These are phyloP conservation scores for Syrphus vitripennis DNA, from an alignment of 2,888 invertebrate species.

Conservation along the genomic window DNA sequence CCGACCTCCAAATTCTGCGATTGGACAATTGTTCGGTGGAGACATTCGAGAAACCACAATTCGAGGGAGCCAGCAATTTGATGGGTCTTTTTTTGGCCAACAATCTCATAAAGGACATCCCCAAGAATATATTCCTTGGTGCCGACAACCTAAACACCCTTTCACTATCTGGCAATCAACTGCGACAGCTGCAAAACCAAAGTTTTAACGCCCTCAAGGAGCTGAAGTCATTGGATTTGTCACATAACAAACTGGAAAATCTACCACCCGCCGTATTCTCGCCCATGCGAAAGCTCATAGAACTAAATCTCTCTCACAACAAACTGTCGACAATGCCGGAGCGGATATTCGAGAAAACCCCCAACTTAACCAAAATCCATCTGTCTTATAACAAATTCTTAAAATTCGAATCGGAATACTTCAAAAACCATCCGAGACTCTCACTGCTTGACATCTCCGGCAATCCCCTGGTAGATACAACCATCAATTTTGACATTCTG, in stretches of 20 bases:
- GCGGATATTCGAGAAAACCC: conserved; percentile 77
- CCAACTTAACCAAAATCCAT: conserved; percentile 77
- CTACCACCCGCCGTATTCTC: conserved; percentile 75
- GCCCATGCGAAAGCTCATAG: conserved; percentile 76
- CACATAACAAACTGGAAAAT: conserved; percentile 75
- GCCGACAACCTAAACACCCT: conserved; percentile 78
- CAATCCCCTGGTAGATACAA: conserved; percentile 77
- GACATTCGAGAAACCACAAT: conserved; percentile 78
- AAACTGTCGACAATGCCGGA: conserved; percentile 75
- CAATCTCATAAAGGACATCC: conserved; percentile 77
- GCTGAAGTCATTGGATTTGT: conserved; percentile 76
- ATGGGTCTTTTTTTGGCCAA: conserved; percentile 77
- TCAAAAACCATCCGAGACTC: conserved; percentile 76
- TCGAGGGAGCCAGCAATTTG: conserved; percentile 79
- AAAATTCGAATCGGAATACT: conserved; percentile 77
- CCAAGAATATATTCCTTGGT: conserved; percentile 79
- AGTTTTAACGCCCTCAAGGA: conserved; percentile 79
- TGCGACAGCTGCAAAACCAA: conserved; percentile 76
- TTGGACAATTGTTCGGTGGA: conserved; percentile 79
- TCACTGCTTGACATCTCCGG: conserved; percentile 77
- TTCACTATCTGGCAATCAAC: conserved; percentile 75
- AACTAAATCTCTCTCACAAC: conserved; percentile 77
- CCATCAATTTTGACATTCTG: conserved; percentile 76
- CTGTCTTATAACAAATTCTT: conserved; percentile 76
- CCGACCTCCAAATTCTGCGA: conserved; percentile 78